A percentile compares a stretch with the other conserved stretches of the same genome.
These are phyloP conservation scores for Hemibagrus wyckioides DNA, from an alignment of 2,113 vertebrate species.

Conservation along the genomic window DNA sequence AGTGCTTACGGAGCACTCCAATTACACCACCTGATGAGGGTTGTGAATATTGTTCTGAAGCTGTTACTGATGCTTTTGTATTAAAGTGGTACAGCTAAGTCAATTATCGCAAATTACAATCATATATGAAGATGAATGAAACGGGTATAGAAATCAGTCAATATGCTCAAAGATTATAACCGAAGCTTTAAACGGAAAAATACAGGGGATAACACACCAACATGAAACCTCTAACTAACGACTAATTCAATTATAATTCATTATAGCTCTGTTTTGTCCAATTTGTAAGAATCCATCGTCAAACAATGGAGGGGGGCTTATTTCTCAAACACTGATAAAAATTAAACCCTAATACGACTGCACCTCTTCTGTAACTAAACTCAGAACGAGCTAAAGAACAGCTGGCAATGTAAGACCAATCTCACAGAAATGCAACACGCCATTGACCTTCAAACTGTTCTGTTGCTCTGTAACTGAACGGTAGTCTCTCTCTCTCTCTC, in stretches of 20 bases:
- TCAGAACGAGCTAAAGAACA: neutral
- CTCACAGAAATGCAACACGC: conserved; percentile 17
- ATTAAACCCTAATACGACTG: too few species aligned
- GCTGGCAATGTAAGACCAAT: neutral
- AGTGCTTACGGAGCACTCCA: conserved; percentile 7
- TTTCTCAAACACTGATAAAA: neutral
- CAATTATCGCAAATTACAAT: neutral
- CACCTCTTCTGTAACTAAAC: neutral
- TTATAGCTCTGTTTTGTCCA: neutral
- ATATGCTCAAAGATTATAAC: neutral
- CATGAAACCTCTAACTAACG: neutral
- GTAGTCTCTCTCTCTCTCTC: conserved; percentile 18
- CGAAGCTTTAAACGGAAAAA: neutral
- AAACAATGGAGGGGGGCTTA: neutral
- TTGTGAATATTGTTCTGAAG: conserved; percentile 3
- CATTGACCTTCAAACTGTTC: conserved; percentile 33
- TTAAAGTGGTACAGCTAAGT: neutral
- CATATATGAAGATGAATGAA: neutral
- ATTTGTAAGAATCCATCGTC: neutral
- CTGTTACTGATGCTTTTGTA: neutral
- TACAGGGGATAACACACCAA: neutral
- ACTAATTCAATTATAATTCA: neutral
- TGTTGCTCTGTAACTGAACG: conserved; percentile 16
- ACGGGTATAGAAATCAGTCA: neutral
- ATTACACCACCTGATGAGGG: neutral